These are phyloP conservation scores for Danio choprae DNA, from an alignment of 2,797 vertebrate species.

Conservation along the genomic window DNA sequence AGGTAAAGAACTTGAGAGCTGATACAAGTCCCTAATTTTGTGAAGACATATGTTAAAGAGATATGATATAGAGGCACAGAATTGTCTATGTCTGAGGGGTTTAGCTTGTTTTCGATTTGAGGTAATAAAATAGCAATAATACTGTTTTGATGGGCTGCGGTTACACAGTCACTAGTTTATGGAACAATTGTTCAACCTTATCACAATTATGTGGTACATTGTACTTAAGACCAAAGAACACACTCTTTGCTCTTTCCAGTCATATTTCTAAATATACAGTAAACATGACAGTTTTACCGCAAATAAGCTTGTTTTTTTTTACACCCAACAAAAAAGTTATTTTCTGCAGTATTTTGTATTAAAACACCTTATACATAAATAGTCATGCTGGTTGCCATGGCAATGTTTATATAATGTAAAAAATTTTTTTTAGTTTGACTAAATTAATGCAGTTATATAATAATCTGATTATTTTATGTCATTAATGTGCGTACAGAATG, in stretches of 20 bases:
- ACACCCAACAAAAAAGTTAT: too few species aligned
- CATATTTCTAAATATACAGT: constrained; percentile 14
- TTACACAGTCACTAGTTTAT: constrained; percentile 1
- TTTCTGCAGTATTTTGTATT: neutral
- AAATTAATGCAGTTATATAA: neutral
- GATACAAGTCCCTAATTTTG: constrained; percentile 32
- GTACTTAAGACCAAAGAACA: neutral
- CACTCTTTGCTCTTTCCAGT: neutral
- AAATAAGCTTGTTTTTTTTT: too few species aligned
- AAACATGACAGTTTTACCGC: constrained; percentile 4
- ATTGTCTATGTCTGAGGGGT: neutral
- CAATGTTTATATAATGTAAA: neutral
- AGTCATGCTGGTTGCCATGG: neutral
- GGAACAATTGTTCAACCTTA: neutral
- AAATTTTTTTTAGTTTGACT: neutral
- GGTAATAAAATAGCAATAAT: neutral
- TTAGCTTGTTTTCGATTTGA: neutral
- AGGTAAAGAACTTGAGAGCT: constrained; percentile 76
- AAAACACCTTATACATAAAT: neutral
- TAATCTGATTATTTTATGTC: neutral
- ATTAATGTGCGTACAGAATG: neutral
- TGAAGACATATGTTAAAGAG: neutral
- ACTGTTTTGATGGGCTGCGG: neutral
- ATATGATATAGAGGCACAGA: neutral
- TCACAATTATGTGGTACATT: neutral